phyloP scores from a whole-genome alignment of 2,888 invertebrate species.

The Parnassius glacialis region DNA sequence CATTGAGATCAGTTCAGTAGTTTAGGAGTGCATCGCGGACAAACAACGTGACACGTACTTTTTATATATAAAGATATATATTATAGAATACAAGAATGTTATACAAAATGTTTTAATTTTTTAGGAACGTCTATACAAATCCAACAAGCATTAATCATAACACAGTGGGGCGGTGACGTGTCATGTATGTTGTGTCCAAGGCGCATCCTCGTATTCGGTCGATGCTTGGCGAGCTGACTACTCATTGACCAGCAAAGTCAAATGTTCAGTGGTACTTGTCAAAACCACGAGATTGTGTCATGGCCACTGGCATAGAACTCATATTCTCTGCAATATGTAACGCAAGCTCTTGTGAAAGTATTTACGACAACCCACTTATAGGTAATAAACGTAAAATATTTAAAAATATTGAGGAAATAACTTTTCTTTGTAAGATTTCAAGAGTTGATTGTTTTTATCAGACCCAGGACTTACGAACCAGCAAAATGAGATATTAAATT shows the following conservation, averaged over 20 bases:
- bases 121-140: slow-evolving; percentile 40
- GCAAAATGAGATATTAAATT: slow-evolving; percentile 35
- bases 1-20: too few species aligned
- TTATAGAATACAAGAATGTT: too few species aligned
- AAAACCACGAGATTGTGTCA: slow-evolving; percentile 40
- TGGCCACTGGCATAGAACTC: slow-evolving; percentile 62
- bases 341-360: slow-evolving; percentile 59
- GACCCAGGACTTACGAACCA: slow-evolving; percentile 40
- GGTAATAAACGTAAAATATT: slow-evolving; percentile 35
- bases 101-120: neutral
- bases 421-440: slow-evolving; percentile 1
- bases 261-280: neutral
- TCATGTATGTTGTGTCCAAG: slow-evolving; percentile 27
- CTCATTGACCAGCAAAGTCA: slow-evolving; percentile 29
- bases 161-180: slow-evolving; percentile 29
- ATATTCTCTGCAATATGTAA: slow-evolving; percentile 71
- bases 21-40: too few species aligned
- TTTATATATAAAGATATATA: too few species aligned
- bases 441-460: slow-evolving; percentile 30
- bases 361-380: slow-evolving; percentile 51
- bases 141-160: slow-evolving; percentile 41
- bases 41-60: too few species aligned
- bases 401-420: too few species aligned
- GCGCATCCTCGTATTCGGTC: slow-evolving; percentile 34
- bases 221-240: slow-evolving; percentile 22